Evolutionary conservation across 2,797 vertebrate genomes (phyloP), one percentile per base, ranked within the genome.

Genomic region (Cephalopachus bancanus): DNA sequence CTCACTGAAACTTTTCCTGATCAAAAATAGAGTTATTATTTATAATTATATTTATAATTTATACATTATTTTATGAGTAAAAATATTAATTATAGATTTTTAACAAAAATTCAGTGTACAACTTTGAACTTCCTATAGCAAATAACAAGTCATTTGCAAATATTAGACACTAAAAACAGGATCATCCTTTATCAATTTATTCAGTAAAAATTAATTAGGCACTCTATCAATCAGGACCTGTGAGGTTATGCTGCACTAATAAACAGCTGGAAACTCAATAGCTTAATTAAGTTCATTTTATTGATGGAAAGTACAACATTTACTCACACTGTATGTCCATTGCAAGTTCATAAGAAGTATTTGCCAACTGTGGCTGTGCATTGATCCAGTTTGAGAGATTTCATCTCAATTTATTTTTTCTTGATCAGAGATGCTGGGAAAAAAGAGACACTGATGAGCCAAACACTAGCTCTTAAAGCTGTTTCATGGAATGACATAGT

Each of bases 111-210:
- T 11, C 57, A 85, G 3, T n/a, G 28, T 74, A 89, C 30, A 74
- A 37, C 22, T 89, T 95, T 64, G 71, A 93, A 94, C 11, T 81
- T 94, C 30, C 30, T 74, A n/a, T 81, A 88, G 22, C 51, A 86
- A 91, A 78, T 51, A 91, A n/a, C 9, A 69, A 80, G 10, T 84
- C 30, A 90, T 76, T 83, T 88, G 3, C 37, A 92, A 95, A 92
- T 64, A 85, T 55, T 76, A 69, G 60, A 57, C 10, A 75, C 11
- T 33, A 69, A 84, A 90, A 93, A 33, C 2, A 62, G 19, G 26
- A 33, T 90, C 7, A 69, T 96, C 85, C 30, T 83, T 93, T 53
- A 86, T 88, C 92, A 53, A 92, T 67, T 62, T 84, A 84, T 64
- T 88, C 10, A 89, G 78, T 26, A 83, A 87, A 83, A 84, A 83